phyloP scores from a whole-genome alignment of 1,140 invertebrate genomes.

The Carcinoscorpius rotundicauda region DNA sequence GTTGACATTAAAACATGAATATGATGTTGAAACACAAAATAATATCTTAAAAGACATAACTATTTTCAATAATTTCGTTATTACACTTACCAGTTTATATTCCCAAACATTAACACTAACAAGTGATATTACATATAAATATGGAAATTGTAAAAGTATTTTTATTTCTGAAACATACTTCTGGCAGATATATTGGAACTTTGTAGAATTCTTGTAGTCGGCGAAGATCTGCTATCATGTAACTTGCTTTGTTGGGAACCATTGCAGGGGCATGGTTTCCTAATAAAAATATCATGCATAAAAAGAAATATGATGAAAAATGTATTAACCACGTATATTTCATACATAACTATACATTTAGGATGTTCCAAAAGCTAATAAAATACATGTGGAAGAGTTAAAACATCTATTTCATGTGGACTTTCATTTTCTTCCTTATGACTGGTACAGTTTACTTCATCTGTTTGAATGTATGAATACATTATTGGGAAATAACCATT shows the following conservation, averaged over 20 bases:
- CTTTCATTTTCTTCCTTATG: too few relatives aligned
- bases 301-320: slow-evolving; percentile 1
- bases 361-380: not conserved
- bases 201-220: slow-evolving; percentile 29
- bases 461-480: too few relatives aligned
- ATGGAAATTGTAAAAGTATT: not conserved
- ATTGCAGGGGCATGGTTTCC: slow-evolving; percentile 15
- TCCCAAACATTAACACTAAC: not conserved
- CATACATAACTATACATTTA: not conserved
- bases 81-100: not conserved
- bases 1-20: too few relatives aligned
- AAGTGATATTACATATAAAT: not conserved
- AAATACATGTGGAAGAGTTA: not conserved
- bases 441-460: too few relatives aligned
- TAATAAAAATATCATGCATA: slow-evolving; percentile 1
- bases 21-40: too few relatives aligned
- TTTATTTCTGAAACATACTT: slow-evolving; percentile 23
- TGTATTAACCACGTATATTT: not conserved
- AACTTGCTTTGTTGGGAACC: slow-evolving; percentile 28
- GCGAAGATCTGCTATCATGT: slow-evolving; percentile 33
- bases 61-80: too few relatives aligned
- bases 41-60: too few relatives aligned
- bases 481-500: too few relatives aligned
- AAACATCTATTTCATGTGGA: too few relatives aligned
- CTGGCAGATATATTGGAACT: slow-evolving; percentile 31